These are phyloP conservation scores for Tiliqua scincoides DNA, from an alignment of 2,113 vertebrate genomes.

Conservation along the genomic window DNA sequence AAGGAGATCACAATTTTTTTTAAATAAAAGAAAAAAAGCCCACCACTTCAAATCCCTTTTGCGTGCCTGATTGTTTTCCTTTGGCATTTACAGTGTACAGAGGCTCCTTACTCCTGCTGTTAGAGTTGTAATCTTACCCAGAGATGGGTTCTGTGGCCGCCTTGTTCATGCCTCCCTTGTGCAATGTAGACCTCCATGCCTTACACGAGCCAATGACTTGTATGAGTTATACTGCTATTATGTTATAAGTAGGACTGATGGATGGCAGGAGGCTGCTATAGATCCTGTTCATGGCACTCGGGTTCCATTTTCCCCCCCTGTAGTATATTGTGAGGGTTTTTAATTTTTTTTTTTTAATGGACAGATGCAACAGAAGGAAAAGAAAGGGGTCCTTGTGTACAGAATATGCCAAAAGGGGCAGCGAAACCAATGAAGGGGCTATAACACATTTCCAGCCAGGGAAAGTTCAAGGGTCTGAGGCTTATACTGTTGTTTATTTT, in stretches of 20 bases:
- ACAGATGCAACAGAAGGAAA: conserved; percentile 21
- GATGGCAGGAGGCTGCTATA: conserved; percentile 65
- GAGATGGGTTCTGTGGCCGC: conserved; percentile 47
- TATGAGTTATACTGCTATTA: conserved; percentile 75
- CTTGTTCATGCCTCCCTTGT: conserved; percentile 71
- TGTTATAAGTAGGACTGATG: conserved; percentile 75
- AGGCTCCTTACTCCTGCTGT: background rate
- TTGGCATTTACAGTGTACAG: conserved; percentile 41
- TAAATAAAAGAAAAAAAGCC: background rate
- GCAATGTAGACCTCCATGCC: conserved; percentile 63
- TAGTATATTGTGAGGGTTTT: conserved; percentile 56
- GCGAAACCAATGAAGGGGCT: background rate
- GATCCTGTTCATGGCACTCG: conserved; percentile 55
- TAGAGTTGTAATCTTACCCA: conserved; percentile 46
- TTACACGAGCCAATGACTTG: conserved; percentile 57
- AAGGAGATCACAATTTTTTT: background rate
- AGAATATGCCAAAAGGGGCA: background rate
- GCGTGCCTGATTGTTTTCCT: conserved; percentile 32
- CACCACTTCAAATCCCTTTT: background rate
- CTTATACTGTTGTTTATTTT: too few relatives aligned
- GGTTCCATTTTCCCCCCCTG: conserved; percentile 53
- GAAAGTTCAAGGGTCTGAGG: background rate
- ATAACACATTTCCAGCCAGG: too few relatives aligned
- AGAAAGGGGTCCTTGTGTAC: background rate
- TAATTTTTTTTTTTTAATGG: conserved; percentile 33